A percentile compares a stretch with the other conserved stretches of the same genome.
Evolutionary conservation across 2,113 vertebrate genomes (phyloP).

Genomic region (Lathamus discolor): DNA sequence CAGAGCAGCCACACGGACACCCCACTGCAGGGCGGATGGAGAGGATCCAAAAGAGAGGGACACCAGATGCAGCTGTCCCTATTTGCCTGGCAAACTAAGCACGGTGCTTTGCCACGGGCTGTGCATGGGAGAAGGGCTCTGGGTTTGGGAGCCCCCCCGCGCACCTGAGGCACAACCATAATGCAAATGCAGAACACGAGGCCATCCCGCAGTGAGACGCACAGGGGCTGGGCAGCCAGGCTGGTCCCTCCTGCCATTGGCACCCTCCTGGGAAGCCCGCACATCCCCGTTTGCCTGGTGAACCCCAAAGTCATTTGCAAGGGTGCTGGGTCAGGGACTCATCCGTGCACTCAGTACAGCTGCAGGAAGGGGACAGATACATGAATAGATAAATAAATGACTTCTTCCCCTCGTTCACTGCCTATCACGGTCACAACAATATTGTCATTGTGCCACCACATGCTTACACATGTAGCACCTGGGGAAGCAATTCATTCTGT

Average conservation of each 20-base stretch:
- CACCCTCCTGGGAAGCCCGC: not conserved
- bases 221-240: not conserved
- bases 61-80: not conserved
- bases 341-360: not conserved
- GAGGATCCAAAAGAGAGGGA: not conserved
- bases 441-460: rapidly evolving
- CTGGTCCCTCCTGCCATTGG: rapidly evolving
- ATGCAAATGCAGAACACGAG: rapidly evolving
- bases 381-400: not conserved
- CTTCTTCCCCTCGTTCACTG: not conserved
- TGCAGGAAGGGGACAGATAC: not conserved
- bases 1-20: not conserved
- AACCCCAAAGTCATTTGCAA: not conserved
- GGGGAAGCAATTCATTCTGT: not conserved
- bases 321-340: not conserved
- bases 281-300: not conserved
- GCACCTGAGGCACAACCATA: not conserved
- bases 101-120: rapidly evolving
- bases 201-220: rapidly evolving
- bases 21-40: rapidly evolving
- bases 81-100: not conserved
- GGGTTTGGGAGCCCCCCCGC: rapidly evolving
- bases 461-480: rapidly evolving
- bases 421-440: not conserved
- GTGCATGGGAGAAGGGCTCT: not conserved